Percentiles rank a stretch among this genome's conserved stretches.
phyloP scores from a whole-genome alignment of 2,113 vertebrate genomes.

The Leucopsar rothschildi region DNA sequence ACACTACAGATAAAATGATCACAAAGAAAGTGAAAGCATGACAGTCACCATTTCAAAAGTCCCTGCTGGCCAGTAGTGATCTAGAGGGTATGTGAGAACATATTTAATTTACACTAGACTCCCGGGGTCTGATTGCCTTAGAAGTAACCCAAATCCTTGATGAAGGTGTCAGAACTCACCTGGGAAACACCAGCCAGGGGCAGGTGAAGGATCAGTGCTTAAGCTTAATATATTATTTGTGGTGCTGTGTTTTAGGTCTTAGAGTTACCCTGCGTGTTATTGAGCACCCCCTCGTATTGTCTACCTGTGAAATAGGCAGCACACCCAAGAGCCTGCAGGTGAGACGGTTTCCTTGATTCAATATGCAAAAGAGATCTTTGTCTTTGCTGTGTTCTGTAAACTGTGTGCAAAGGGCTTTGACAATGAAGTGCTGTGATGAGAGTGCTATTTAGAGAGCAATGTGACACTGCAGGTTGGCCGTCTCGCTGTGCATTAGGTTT shows the following conservation, averaged over 20 bases:
- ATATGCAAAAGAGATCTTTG: constrained; percentile 3
- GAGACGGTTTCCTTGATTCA: neutral
- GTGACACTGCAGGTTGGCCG: neutral
- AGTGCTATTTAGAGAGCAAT: constrained; percentile 26
- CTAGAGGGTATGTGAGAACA: neutral
- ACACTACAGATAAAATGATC: neutral
- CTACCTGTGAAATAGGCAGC: neutral
- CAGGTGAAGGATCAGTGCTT: neutral
- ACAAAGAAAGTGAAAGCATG: neutral
- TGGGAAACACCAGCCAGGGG: neutral
- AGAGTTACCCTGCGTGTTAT: neutral
- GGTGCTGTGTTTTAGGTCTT: neutral
- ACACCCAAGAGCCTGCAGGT: neutral
- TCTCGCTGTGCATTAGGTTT: constrained; percentile 33
- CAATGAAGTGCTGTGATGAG: constrained; percentile 46
- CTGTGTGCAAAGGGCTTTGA: constrained; percentile 58
- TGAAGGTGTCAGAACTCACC: neutral
- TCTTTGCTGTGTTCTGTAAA: constrained; percentile 4
- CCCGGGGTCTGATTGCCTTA: neutral
- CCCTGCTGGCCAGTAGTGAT: neutral
- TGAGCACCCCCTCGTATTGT: rapidly evolving
- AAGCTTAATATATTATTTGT: neutral
- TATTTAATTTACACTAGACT: neutral
- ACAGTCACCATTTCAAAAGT: neutral
- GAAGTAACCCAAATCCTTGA: neutral